Evolutionary conservation across 2,113 vertebrate genomes (phyloP), one percentile per base, ranked within the genome.

Genomic region (Eulemur rufifrons): DNA sequence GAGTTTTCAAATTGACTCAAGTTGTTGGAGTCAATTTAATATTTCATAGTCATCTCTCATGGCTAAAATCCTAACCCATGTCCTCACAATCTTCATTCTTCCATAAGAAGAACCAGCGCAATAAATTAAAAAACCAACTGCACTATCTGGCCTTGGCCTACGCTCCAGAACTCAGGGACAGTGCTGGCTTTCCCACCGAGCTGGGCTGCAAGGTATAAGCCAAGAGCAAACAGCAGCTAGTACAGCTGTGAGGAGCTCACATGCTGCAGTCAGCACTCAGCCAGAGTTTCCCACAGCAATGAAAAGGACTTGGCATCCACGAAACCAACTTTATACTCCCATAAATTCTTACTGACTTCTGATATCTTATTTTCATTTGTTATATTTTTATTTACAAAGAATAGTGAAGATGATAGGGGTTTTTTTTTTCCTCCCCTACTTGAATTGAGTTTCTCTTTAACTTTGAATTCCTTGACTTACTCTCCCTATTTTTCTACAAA

Each of bases 1-100:
- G 82, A 94, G 80, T 96, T 97, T 97, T 92, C 83, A 54, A 94
- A 81, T 39, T 71, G 61, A 94, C 47, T 94, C 59, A 68, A 68
- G 9, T 63, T 92, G 20, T 80, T 95, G 63, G 64, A 89, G 56
- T 94, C 82, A 63, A 89, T 71, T 71, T 94, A 50, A 42, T 90
- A 47, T 92, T 96, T 78, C 50, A 45, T 61, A 52, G 77, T 94
- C 64, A 82, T 93, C 10, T 91, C 59, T 76, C 63, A 34, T 20
- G 56, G 76, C 63, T 92, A 93, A 83, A 96, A 80, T 86, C 80
- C 82, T 71, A 86, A 80, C 15, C 59, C 11, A 4, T 87, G 52
- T 27, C 52, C 81, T 90, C 52, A 80, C 50, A 83, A 69, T 78
- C 68, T 84, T 73, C 94, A 54, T 59, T 80, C 86, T 91, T 82